Evolutionary conservation across 2,797 vertebrate species (phyloP).

Genomic region (Babyrousa celebensis): DNA sequence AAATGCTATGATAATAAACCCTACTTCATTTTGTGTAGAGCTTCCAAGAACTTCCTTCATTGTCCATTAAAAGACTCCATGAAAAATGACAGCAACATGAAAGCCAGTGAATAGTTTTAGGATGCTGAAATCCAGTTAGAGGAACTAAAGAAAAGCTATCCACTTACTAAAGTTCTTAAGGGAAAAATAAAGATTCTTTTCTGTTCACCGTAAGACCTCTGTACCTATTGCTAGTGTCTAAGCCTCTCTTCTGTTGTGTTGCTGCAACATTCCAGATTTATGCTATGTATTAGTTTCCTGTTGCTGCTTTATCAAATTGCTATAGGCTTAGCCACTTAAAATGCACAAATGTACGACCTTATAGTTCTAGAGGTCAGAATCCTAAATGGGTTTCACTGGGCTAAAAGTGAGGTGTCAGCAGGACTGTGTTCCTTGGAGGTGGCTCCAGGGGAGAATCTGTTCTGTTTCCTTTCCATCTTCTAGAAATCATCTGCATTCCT

Average conservation of each 20-base stretch:
- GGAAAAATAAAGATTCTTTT: neutral
- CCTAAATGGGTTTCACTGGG: neutral
- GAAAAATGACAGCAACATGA: neutral
- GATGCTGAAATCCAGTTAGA: neutral
- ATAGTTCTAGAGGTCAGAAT: neutral
- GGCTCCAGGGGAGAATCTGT: neutral
- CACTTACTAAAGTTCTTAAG: neutral
- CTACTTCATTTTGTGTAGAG: neutral
- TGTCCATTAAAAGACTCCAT: neutral
- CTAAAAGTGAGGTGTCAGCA: neutral
- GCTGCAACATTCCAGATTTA: neutral
- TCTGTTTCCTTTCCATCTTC: neutral
- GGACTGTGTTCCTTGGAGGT: neutral
- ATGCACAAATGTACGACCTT: neutral
- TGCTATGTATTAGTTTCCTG: neutral
- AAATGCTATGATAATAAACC: neutral
- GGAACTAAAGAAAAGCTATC: neutral
- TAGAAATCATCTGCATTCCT: conserved; percentile 7
- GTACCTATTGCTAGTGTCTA: neutral
- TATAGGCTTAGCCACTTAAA: conserved; percentile 24
- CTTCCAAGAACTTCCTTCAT: neutral
- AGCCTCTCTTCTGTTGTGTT: neutral
- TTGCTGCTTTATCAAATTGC: neutral
- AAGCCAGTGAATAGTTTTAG: conserved; percentile 33
- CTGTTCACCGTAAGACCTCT: neutral